phyloP scores from a whole-genome alignment of 2,797 vertebrate genomes.

The Psittacula echo region DNA sequence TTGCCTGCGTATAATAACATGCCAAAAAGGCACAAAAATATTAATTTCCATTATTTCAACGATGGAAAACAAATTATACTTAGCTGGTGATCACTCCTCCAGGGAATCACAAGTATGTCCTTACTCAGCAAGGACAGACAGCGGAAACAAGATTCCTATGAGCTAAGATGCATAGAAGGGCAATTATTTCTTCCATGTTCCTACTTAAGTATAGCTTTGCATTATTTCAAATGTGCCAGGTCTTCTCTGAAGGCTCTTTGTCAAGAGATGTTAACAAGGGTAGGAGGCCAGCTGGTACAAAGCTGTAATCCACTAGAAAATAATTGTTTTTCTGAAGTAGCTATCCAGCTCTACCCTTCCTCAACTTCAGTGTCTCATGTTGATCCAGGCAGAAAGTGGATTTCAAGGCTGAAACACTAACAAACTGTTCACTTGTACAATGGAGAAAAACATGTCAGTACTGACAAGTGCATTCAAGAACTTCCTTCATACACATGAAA shows the following conservation, averaged over 20 bases:
- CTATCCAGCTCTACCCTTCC: neutral
- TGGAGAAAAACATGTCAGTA: neutral
- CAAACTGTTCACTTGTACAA: neutral
- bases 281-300: neutral
- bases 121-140: neutral
- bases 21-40: neutral
- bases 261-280: neutral
- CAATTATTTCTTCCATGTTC: neutral
- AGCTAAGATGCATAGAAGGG: neutral
- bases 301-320: neutral
- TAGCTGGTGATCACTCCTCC: neutral
- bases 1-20: neutral
- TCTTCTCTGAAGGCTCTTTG: neutral
- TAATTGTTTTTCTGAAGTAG: neutral
- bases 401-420: neutral
- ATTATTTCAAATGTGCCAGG: neutral
- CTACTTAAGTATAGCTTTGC: neutral
- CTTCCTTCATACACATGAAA: neutral
- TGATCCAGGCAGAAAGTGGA: neutral
- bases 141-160: neutral
- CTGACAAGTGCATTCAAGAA: neutral
- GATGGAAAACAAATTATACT: neutral
- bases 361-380: accelerated
- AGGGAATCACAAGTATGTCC: neutral
- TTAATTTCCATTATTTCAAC: neutral